Percentiles rank a stretch among this genome's conserved stretches.
Evolutionary conservation across 2,797 vertebrate genomes (phyloP).

Genomic region (Cossypha niveicapilla): DNA sequence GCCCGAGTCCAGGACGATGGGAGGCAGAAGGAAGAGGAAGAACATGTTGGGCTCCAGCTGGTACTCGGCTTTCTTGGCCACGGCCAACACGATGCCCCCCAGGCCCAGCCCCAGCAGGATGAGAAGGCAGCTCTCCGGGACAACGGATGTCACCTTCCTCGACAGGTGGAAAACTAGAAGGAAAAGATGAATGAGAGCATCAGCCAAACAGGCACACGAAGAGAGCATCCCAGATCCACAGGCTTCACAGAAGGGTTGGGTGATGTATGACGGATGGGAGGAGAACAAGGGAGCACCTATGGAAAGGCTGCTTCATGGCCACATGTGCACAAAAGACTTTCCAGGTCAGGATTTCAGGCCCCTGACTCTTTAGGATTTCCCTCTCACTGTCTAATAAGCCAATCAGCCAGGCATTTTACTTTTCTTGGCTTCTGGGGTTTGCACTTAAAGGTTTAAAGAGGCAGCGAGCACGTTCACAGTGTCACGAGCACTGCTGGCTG

Average conservation of each 20-base stretch:
- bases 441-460: neutral
- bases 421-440: neutral
- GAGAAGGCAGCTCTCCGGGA: conserved; percentile 92
- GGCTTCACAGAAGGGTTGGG: neutral
- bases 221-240: neutral
- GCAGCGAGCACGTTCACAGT: fast-evolving
- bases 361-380: neutral
- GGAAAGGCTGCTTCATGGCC: neutral
- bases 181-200: conserved; percentile 24
- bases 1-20: conserved; percentile 91
- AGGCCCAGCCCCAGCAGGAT: conserved; percentile 91
- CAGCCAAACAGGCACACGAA: neutral
- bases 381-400: neutral
- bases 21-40: conserved; percentile 94
- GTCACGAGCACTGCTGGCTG: neutral
- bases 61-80: conserved; percentile 91
- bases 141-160: conserved; percentile 88
- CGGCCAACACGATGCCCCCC: conserved; percentile 88
- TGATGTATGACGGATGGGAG: fast-evolving
- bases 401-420: neutral
- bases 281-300: neutral
- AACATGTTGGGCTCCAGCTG: conserved; percentile 94
- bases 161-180: conserved; percentile 90
- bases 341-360: neutral
- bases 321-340: neutral